Percentiles rank a stretch among this genome's conserved stretches.
Conservation (phyloP, 2,888 invertebrate genomes). For the Epinotia brunnichana region DNA sequence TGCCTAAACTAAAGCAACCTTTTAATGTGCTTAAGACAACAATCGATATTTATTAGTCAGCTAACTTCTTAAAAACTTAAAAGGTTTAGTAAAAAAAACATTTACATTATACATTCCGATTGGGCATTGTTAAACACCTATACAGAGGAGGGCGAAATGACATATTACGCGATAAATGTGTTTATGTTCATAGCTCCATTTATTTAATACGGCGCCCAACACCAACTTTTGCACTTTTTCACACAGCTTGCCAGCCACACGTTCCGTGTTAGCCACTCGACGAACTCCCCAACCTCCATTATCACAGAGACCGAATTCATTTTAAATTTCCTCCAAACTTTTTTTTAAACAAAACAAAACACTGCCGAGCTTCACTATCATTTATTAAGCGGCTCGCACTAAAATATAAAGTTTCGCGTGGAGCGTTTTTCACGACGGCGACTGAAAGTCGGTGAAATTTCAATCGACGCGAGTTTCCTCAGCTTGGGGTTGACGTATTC, state of each 20-base stretch:
- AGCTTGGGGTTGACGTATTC: constrained; percentile 45
- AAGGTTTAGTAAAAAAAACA: constrained; percentile 7
- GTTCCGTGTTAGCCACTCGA: constrained; percentile 71
- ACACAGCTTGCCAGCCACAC: constrained; percentile 78
- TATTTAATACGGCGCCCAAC: constrained; percentile 59
- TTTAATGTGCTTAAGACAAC: not conserved
- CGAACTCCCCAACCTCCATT: constrained; percentile 77
- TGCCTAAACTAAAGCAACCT: not conserved
- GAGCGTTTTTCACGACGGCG: constrained; percentile 56
- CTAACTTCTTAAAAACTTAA: not conserved
- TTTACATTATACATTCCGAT: constrained; percentile 3
- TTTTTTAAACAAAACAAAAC: constrained; percentile 59
- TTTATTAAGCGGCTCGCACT: constrained; percentile 59
- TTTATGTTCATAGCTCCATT: constrained; percentile 58
- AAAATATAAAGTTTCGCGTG: constrained; percentile 52
- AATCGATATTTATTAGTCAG: not conserved
- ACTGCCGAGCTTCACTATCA: constrained; percentile 54
- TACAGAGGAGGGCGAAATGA: constrained; percentile 42
- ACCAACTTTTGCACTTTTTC: constrained; percentile 81
- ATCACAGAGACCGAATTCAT: constrained; percentile 77
- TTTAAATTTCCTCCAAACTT: constrained; percentile 71
- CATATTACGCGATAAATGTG: constrained; percentile 52
- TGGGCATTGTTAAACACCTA: constrained; percentile 22
- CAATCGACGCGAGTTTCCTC: constrained; percentile 47
- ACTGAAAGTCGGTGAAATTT: constrained; percentile 52